A percentile compares a stretch with the other conserved stretches of the same genome.
Conservation (phyloP, 2,113 vertebrate species). For the Pongo pygmaeus region DNA sequence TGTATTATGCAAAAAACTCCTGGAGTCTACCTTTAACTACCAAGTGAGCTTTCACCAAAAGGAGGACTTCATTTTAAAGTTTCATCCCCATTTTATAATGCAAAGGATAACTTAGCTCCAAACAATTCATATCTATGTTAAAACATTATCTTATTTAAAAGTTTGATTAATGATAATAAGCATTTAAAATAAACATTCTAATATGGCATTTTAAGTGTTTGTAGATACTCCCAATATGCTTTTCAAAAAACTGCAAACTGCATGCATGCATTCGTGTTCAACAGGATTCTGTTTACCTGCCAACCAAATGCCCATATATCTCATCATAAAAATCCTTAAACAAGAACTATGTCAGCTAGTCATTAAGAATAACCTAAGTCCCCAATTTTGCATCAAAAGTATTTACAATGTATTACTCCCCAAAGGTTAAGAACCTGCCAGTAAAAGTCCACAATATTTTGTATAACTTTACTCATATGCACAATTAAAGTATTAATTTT, state of each 20-base stretch:
- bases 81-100: slow-evolving; percentile 38
- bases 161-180: slow-evolving; percentile 29
- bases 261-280: slow-evolving; percentile 11
- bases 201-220: slow-evolving; percentile 67
- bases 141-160: slow-evolving; percentile 36
- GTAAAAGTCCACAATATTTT: slow-evolving; percentile 50
- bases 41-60: slow-evolving; percentile 70
- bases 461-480: slow-evolving; percentile 49
- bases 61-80: slow-evolving; percentile 69
- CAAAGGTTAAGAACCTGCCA: slow-evolving; percentile 43
- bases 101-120: slow-evolving; percentile 45
- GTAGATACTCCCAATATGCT: slow-evolving; percentile 72
- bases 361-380: slow-evolving; percentile 40
- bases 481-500: slow-evolving; percentile 40
- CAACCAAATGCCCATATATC: slow-evolving; percentile 50
- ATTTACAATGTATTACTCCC: slow-evolving; percentile 43
- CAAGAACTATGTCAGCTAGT: slow-evolving; percentile 33
- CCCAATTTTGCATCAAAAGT: slow-evolving; percentile 45
- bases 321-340: slow-evolving; percentile 53
- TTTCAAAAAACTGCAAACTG: slow-evolving; percentile 27
- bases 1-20: slow-evolving; percentile 79
- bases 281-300: slow-evolving; percentile 64
- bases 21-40: slow-evolving; percentile 75
- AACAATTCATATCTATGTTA: slow-evolving; percentile 19
- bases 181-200: slow-evolving; percentile 54